phyloP scores from a whole-genome alignment of 2,797 vertebrate genomes.

The Falco biarmicus region DNA sequence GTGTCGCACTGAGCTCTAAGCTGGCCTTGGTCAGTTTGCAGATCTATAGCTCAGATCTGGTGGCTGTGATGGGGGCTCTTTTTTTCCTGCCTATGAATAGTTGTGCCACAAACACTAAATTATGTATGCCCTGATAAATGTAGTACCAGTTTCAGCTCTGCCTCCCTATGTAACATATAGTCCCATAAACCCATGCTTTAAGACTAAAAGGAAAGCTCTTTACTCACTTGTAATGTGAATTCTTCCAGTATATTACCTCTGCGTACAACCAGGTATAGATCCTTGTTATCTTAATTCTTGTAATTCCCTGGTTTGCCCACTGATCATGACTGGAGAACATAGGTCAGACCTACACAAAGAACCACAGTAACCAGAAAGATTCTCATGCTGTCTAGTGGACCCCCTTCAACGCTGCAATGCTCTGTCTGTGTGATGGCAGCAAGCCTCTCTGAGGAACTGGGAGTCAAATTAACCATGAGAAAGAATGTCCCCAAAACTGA shows the following conservation, averaged over 20 bases:
- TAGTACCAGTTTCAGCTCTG: not conserved
- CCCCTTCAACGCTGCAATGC: not conserved
- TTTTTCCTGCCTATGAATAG: not conserved
- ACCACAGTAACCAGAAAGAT: not conserved
- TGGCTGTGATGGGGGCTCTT: not conserved
- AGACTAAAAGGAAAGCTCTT: slow-evolving; percentile 21
- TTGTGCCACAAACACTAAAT: not conserved
- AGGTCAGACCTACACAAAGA: not conserved
- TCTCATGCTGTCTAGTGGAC: not conserved
- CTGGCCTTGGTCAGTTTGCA: not conserved
- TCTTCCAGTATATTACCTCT: not conserved
- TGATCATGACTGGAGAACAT: not conserved
- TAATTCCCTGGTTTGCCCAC: not conserved
- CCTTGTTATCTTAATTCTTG: not conserved
- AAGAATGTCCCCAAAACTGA: not conserved
- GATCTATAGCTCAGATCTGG: not conserved
- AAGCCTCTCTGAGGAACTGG: not conserved
- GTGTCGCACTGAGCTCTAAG: not conserved
- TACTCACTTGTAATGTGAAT: not conserved
- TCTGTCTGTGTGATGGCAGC: not conserved
- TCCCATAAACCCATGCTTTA: not conserved
- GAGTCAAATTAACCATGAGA: not conserved
- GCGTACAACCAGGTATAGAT: not conserved
- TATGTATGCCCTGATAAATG: not conserved
- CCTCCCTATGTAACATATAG: not conserved